A percentile compares a stretch with the other conserved stretches of the same genome.
Evolutionary conservation across 2,113 vertebrate species (phyloP).

Genomic region (Malurus melanocephalus): DNA sequence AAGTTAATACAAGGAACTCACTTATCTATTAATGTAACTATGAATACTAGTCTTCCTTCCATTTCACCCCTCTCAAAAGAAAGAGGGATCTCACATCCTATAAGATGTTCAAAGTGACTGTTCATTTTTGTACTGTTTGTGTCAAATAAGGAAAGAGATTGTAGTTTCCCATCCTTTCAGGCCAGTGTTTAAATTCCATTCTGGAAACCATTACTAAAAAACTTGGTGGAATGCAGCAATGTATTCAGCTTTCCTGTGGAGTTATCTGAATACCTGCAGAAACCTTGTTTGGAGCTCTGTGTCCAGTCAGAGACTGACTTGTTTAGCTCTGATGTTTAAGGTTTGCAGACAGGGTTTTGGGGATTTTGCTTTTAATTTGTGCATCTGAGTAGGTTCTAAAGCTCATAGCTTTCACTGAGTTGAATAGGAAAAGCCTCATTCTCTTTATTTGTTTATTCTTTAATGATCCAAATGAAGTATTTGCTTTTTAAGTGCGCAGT

Average conservation of each 20-base stretch:
- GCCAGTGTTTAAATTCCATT: background rate
- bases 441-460: background rate
- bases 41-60: background rate
- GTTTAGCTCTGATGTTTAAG: background rate
- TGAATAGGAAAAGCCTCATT: background rate
- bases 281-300: background rate
- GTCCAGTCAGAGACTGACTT: background rate
- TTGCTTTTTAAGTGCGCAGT: background rate
- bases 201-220: background rate
- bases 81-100: background rate
- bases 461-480: background rate
- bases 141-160: background rate
- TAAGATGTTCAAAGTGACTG: background rate
- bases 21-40: background rate
- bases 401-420: background rate
- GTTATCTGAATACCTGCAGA: background rate
- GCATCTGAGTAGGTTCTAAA: background rate
- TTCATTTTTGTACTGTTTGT: background rate
- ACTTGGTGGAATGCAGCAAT: background rate
- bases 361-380: background rate
- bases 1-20: background rate
- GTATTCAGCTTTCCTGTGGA: background rate
- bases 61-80: background rate
- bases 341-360: background rate
- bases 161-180: background rate